Base-by-base conservation (phyloP, 2,113 vertebrate genomes). In the Geococcyx californianus region DNA sequence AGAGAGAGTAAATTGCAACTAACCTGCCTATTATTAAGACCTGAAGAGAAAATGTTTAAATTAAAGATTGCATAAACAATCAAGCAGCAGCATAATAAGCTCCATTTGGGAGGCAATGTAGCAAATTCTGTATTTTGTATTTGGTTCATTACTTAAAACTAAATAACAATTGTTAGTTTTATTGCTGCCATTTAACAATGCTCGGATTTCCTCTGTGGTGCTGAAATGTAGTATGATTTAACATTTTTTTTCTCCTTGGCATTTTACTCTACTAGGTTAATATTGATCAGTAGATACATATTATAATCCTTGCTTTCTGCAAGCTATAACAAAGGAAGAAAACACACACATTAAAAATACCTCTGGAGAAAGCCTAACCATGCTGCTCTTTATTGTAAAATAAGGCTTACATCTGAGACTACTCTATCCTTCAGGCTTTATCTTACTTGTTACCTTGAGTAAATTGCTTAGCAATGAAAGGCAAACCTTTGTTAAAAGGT, bases 121-220 rank as follows among this genome's bases (percentile, higher is more conserved):
- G 97, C 95, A 94, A 84, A 88, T 95, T 96, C 87, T 64, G 78
- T 97, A 92, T 97, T 97, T 96, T 97, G 96, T 96, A 95, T 96
- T 97, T 97, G 93, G 94, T 97, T 98, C 97, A 98, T 98, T 98
- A 98, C 97, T 97, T 97, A 97, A 97, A 97, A 95, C 74, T 95
- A 97, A 98, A 94, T 95, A 96, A 95, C 90, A 97, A 93, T 97
- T 97, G 94, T 86, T 96, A 95, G 90, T 91, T 96, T 84, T 97
- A 96, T 95, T 93, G 87, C 76, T 90, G 55, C 62, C 84, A 69
- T 94, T 96, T 96, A 93, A 94, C 93, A 93, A 94, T 86, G 87
- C 87, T 90, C 75, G 73, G 52, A 69, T 97, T 98, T 97, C 96
- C 94, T 94, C 91, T 94, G 93, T 62, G 84, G 85, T 92, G 74